phyloP scores from a whole-genome alignment of 2,888 invertebrate genomes.

The Eledone cirrhosa region DNA sequence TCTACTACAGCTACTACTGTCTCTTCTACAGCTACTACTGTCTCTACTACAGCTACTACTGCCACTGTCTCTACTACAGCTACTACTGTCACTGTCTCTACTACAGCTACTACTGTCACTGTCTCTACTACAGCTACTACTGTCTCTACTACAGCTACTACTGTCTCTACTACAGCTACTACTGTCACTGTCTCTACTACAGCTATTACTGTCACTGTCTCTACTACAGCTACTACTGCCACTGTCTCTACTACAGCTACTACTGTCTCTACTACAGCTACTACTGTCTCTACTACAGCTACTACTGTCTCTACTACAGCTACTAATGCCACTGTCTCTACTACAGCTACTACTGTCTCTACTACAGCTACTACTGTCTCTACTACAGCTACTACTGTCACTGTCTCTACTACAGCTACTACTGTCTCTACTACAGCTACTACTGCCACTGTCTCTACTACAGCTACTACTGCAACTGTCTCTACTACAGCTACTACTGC shows the following conservation, averaged over 20 bases:
- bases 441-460: too few relatives aligned
- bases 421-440: conserved; percentile 12
- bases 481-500: too few relatives aligned
- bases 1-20: not conserved
- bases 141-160: not conserved
- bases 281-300: conserved; percentile 12
- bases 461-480: too few relatives aligned
- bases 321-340: too few relatives aligned
- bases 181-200: not conserved
- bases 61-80: too few relatives aligned
- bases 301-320: conserved; percentile 14
- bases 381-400: conserved; percentile 9
- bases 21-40: not conserved
- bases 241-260: too few relatives aligned
- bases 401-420: conserved; percentile 12
- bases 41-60: not conserved
- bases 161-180: not conserved
- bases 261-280: conserved; percentile 12
- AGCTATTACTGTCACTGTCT: not conserved
- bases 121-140: not conserved
- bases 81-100: not conserved
- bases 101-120: not conserved
- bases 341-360: not conserved
- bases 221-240: conserved; percentile 5
- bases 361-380: not conserved